These are phyloP conservation scores for Ictidomys tridecemlineatus DNA, from an alignment of 2,113 vertebrate species.

Conservation along the genomic window DNA sequence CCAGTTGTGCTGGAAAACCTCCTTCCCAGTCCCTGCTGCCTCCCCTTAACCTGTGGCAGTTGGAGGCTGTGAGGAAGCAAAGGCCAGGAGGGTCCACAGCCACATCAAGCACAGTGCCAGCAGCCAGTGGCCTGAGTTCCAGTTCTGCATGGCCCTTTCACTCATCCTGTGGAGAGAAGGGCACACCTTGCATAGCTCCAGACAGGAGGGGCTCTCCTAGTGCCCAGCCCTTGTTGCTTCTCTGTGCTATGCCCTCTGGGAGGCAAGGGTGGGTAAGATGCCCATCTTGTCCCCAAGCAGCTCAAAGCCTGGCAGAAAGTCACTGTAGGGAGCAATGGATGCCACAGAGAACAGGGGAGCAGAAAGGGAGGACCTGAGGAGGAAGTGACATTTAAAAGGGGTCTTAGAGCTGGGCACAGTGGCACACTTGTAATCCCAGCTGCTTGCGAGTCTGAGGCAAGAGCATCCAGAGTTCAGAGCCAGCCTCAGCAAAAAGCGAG, in stretches of 20 bases:
- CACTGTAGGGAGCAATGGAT: not conserved
- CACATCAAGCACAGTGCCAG: constrained; percentile 90
- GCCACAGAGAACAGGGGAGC: not conserved
- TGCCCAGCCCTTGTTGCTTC: not conserved
- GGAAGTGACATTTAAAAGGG: not conserved
- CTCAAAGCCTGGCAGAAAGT: not conserved
- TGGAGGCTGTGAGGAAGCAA: constrained; percentile 89
- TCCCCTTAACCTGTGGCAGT: constrained; percentile 90
- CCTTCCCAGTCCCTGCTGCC: not conserved
- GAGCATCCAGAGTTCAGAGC: no score
- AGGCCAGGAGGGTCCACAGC: constrained; percentile 89
- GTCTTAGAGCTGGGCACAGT: no score
- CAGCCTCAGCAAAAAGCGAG: no score
- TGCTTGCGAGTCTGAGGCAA: no score
- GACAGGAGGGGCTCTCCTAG: not conserved
- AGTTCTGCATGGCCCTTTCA: constrained; percentile 85
- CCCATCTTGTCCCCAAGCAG: not conserved
- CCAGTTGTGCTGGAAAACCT: not conserved
- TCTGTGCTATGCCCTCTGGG: not conserved
- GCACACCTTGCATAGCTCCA: not conserved
- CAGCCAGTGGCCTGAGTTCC: constrained; percentile 88
- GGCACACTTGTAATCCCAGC: no score
- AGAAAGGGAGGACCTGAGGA: not conserved
- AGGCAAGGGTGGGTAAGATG: not conserved
- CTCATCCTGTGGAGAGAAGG: constrained; percentile 88